Conservation (phyloP, 2,888 invertebrate genomes). For the Trachelus stipa region DNA sequence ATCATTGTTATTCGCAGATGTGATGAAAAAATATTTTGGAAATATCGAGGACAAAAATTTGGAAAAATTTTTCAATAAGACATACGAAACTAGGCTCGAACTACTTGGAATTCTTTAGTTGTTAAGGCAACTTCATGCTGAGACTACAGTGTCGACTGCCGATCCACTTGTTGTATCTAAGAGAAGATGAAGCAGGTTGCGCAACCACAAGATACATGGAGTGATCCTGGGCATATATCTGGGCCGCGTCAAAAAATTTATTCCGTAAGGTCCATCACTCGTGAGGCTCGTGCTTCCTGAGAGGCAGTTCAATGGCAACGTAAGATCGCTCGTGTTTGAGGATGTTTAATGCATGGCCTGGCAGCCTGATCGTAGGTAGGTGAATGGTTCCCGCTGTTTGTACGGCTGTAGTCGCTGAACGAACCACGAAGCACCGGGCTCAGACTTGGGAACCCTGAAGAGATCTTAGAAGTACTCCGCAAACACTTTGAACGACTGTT, state of each 20-base stretch:
- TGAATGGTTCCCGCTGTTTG: constrained; percentile 31
- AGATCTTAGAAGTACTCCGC: constrained; percentile 50
- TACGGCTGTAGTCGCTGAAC: constrained; percentile 32
- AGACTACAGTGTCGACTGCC: not conserved
- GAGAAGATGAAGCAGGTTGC: not conserved
- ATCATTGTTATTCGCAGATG: not conserved
- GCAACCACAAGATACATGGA: not conserved
- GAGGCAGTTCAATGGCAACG: constrained; percentile 7
- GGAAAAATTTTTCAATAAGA: not conserved
- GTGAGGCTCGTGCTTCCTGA: constrained; percentile 4
- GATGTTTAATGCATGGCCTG: constrained; percentile 42
- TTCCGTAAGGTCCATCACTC: not conserved
- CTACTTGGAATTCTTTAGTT: not conserved
- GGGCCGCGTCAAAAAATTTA: constrained; percentile 6
- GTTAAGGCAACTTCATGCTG: not conserved
- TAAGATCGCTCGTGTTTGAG: constrained; percentile 7
- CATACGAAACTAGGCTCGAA: too few relatives aligned
- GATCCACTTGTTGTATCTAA: not conserved
- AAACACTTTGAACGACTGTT: constrained; percentile 49
- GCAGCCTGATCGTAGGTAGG: constrained; percentile 29
- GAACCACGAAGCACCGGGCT: constrained; percentile 1
- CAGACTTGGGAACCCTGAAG: constrained; percentile 24
- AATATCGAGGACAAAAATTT: not conserved
- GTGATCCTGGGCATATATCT: constrained; percentile 1
- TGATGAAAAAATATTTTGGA: not conserved